Evolutionary conservation across 1,140 invertebrate genomes (phyloP).

Genomic region (Wasmannia auropunctata): DNA sequence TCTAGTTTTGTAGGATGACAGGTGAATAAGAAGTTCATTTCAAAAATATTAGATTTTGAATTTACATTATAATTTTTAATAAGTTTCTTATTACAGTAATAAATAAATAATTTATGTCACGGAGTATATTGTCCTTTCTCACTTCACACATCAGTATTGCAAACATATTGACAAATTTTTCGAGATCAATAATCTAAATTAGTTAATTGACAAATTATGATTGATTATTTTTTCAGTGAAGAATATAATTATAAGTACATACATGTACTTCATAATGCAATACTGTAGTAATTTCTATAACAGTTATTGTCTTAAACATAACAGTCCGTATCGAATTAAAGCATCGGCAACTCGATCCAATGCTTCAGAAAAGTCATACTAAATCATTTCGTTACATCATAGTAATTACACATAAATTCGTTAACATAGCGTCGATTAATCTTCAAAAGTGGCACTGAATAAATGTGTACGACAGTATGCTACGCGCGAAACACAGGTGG

Average conservation of each 20-base stretch:
- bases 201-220: background rate
- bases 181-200: background rate
- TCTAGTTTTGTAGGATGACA: background rate
- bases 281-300: background rate
- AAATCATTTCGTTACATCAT: slow-evolving; percentile 50
- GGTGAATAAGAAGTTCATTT: background rate
- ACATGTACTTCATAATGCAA: background rate
- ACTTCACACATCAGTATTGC: background rate
- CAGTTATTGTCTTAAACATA: slow-evolving; percentile 19
- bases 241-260: background rate
- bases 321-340: background rate
- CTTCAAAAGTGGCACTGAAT: slow-evolving; percentile 19
- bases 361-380: background rate
- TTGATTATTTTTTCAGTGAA: background rate
- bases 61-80: slow-evolving; percentile 1
- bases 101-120: background rate
- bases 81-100: slow-evolving; percentile 10
- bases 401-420: background rate
- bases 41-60: background rate
- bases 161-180: background rate
- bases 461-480: background rate
- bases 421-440: slow-evolving; percentile 13
- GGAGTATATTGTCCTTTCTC: background rate
- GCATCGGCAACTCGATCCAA: background rate
- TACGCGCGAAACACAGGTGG: slow-evolving; percentile 10